Conservation (phyloP, 2,113 vertebrate genomes). For the Nymphicus hollandicus region DNA sequence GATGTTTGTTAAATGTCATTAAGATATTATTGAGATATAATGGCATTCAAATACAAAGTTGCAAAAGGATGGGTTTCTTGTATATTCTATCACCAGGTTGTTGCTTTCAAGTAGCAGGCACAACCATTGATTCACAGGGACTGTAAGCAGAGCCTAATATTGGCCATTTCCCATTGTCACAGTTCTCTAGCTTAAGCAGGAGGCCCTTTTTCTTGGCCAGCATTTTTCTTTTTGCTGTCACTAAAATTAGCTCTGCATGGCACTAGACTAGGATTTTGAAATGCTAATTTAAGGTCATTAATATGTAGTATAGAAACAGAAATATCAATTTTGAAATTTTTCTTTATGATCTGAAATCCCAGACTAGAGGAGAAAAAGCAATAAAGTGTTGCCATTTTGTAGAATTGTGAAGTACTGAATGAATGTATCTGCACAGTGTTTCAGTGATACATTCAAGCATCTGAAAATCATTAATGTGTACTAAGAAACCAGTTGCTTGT, state of each 20-base stretch:
- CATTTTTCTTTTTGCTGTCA: neutral
- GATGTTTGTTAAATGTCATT: neutral
- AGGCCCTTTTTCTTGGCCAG: neutral
- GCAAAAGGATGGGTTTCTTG: neutral
- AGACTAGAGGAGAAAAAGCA: neutral
- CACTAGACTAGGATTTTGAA: neutral
- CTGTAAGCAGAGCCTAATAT: neutral
- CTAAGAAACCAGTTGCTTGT: neutral
- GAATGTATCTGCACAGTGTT: neutral
- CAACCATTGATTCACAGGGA: neutral
- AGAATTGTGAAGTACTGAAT: neutral
- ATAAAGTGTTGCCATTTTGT: rapidly evolving
- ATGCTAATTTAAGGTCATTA: neutral
- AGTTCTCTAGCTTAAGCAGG: neutral
- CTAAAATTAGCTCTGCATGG: neutral
- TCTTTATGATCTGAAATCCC: neutral
- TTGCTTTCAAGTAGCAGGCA: neutral
- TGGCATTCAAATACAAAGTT: neutral
- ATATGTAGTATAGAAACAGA: neutral
- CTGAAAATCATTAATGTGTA: neutral
- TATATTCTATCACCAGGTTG: neutral
- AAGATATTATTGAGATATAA: neutral
- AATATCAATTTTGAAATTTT: neutral
- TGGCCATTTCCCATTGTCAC: neutral
- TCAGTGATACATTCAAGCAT: neutral